These are phyloP conservation scores for Gallinago stenura DNA, from an alignment of 2,797 vertebrate species.

Conservation along the genomic window DNA sequence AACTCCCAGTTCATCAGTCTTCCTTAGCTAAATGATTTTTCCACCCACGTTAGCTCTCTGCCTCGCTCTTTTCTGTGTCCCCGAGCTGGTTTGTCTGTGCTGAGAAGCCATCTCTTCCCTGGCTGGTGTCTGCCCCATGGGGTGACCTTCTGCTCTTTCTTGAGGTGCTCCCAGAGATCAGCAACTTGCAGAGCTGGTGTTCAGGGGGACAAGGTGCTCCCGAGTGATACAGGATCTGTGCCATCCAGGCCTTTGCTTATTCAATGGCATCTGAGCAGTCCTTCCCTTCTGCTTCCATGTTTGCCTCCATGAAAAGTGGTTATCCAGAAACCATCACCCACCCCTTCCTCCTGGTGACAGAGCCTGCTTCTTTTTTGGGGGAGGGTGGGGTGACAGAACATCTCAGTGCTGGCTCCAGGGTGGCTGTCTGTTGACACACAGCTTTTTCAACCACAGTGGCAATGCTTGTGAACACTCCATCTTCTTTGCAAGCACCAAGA, in stretches of 20 bases:
- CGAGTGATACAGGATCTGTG: background rate
- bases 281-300: no score
- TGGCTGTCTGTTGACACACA: background rate
- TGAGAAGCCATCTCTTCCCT: background rate
- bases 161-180: background rate
- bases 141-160: background rate
- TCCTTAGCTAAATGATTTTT: background rate
- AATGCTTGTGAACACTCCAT: background rate
- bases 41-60: background rate
- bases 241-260: background rate
- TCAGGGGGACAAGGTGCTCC: background rate
- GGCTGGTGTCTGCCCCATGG: background rate
- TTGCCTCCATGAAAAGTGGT: no score
- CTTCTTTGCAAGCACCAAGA: background rate
- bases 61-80: background rate
- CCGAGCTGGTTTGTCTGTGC: background rate
- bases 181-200: fast-evolving
- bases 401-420: background rate
- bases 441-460: background rate
- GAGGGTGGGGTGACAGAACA: background rate
- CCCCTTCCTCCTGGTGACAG: no score
- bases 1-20: background rate
- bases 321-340: no score
- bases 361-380: no score
- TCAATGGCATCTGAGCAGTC: no score